A percentile compares a stretch with the other conserved stretches of the same genome.
Evolutionary conservation across 92 coral and sea anemone genomes (phyloP).

Genomic region (Zoanthus sansibaricus): DNA sequence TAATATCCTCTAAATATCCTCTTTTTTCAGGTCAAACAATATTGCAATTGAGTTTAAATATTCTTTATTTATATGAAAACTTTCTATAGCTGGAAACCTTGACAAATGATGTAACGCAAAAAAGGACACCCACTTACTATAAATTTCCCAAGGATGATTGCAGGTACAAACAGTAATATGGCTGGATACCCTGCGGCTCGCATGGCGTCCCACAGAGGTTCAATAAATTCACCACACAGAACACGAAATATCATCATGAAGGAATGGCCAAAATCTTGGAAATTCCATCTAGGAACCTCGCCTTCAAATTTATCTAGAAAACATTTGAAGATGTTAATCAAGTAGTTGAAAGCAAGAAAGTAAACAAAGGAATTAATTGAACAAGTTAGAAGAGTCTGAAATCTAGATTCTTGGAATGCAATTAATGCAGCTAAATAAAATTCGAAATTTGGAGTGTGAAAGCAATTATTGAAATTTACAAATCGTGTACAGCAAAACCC

Average conservation of each 20-base stretch:
- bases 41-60: too few species aligned
- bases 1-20: too few species aligned
- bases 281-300: constrained; percentile 90
- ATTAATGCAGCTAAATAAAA: too few species aligned
- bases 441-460: too few species aligned
- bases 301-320: constrained; percentile 73
- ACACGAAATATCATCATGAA: constrained; percentile 91
- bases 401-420: too few species aligned
- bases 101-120: too few species aligned
- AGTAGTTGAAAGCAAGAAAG: neutral
- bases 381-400: too few species aligned
- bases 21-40: too few species aligned
- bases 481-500: too few species aligned
- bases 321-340: neutral
- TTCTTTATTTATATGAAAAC: too few species aligned
- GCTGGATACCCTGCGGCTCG: constrained; percentile 81
- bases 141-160: constrained; percentile 91
- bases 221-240: constrained; percentile 95
- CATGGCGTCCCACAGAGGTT: constrained; percentile 99
- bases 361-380: too few species aligned
- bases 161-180: constrained; percentile 85
- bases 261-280: constrained; percentile 92
- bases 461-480: neutral
- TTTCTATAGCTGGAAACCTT: too few species aligned
- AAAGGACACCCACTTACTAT: constrained; percentile 72